Evolutionary conservation across 2,797 vertebrate species (phyloP).

Genomic region (Sebastes nivosus): DNA sequence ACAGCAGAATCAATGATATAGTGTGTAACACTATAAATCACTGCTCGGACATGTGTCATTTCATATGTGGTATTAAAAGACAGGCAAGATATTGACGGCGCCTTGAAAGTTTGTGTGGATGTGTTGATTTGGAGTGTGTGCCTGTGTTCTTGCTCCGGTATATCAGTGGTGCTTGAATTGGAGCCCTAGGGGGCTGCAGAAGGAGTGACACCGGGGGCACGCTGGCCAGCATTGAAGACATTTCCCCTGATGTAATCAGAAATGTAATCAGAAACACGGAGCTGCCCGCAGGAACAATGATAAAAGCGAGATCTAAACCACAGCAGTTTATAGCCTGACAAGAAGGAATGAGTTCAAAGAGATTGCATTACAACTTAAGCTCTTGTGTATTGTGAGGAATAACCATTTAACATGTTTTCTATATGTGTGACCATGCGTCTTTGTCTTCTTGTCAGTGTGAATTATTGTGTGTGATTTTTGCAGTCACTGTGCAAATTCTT

Average conservation of each 20-base stretch:
- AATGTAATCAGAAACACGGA: conserved; percentile 38
- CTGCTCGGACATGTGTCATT: conserved; percentile 13
- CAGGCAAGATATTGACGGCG: not conserved
- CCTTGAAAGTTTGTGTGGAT: not conserved
- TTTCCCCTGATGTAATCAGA: conserved; percentile 46
- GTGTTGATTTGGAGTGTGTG: not conserved
- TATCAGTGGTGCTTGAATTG: not conserved
- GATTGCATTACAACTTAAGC: not conserved
- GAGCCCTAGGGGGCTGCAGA: not conserved
- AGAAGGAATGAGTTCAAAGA: not conserved
- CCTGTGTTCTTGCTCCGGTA: not conserved
- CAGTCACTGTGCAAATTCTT: not conserved
- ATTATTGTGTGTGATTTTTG: not conserved
- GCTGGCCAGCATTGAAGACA: conserved; percentile 17
- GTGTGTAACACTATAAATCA: conserved; percentile 28
- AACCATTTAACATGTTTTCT: not conserved
- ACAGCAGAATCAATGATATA: conserved; percentile 8
- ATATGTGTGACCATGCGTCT: not conserved
- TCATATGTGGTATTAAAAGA: conserved; percentile 6
- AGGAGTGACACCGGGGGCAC: conserved; percentile 14
- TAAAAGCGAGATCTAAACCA: conserved; percentile 11
- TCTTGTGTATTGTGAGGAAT: not conserved
- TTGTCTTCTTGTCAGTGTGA: not conserved
- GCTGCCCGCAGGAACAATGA: conserved; percentile 11
- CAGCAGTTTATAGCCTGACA: not conserved